These are phyloP conservation scores for Ochlodes sylvanus DNA, from an alignment of 2,888 invertebrate species.

Conservation along the genomic window DNA sequence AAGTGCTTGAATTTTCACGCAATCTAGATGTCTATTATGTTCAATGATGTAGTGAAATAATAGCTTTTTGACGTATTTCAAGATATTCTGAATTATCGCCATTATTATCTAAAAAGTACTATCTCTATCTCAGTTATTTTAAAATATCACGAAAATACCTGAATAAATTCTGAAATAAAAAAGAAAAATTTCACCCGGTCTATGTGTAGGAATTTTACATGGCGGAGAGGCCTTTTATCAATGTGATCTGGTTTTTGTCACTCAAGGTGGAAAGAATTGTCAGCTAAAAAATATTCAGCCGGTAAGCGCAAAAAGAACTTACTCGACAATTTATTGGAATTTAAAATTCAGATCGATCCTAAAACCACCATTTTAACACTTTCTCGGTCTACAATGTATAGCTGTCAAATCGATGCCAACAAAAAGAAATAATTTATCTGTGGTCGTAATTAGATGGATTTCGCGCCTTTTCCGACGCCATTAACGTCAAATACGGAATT, in stretches of 20 bases:
- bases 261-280: conserved; percentile 30
- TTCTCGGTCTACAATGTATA: conserved; percentile 35
- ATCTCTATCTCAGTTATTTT: too few species aligned
- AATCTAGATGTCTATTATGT: too few species aligned
- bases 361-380: conserved; percentile 35
- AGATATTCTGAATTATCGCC: too few species aligned
- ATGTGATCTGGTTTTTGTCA: conserved; percentile 34
- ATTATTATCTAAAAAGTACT: too few species aligned
- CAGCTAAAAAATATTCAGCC: conserved; percentile 35
- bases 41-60: too few species aligned
- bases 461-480: conserved; percentile 40
- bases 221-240: conserved; percentile 9
- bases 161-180: too few species aligned
- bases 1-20: too few species aligned
- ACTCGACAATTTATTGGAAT: conserved; percentile 31
- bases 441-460: conserved; percentile 40
- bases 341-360: conserved; percentile 34
- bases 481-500: conserved; percentile 37
- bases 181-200: background rate
- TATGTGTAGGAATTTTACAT: background rate
- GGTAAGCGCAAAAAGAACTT: conserved; percentile 27
- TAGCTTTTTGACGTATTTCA: too few species aligned
- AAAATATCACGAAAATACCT: too few species aligned
- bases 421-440: conserved; percentile 41
- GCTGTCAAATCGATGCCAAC: conserved; percentile 34